Evolutionary conservation across 2,797 vertebrate genomes (phyloP).

Genomic region (Podarcis lilfordi): DNA sequence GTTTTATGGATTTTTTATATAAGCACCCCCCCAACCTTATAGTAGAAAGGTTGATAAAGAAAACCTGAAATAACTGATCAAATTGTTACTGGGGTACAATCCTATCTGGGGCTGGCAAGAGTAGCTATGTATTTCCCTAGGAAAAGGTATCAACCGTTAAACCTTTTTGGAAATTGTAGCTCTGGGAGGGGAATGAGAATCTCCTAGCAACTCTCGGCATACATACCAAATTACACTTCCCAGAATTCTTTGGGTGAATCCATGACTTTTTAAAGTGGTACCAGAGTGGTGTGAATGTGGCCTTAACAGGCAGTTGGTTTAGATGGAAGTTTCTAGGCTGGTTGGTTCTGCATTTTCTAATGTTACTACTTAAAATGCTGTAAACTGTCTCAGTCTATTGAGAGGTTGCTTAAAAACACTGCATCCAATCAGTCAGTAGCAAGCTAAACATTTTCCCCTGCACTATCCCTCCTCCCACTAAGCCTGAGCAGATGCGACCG

Average conservation of each 20-base stretch:
- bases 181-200: too few species aligned
- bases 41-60: not conserved
- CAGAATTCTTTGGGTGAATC: too few species aligned
- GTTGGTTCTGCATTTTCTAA: not conserved
- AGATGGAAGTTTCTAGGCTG: not conserved
- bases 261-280: too few species aligned
- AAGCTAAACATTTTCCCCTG: not conserved
- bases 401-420: slow-evolving; percentile 9
- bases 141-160: too few species aligned
- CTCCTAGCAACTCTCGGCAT: too few species aligned
- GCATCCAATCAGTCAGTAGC: not conserved
- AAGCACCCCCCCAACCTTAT: not conserved
- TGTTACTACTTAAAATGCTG: not conserved
- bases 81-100: not conserved
- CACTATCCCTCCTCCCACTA: not conserved
- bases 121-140: not conserved
- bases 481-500: fast-evolving
- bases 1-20: not conserved
- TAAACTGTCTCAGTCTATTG: not conserved
- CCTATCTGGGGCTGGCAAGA: not conserved
- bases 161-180: too few species aligned
- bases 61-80: not conserved
- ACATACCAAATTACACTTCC: too few species aligned
- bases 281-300: too few species aligned
- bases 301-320: not conserved